phyloP scores from a whole-genome alignment of 2,888 invertebrate species.

The Standfussiana lucernea region DNA sequence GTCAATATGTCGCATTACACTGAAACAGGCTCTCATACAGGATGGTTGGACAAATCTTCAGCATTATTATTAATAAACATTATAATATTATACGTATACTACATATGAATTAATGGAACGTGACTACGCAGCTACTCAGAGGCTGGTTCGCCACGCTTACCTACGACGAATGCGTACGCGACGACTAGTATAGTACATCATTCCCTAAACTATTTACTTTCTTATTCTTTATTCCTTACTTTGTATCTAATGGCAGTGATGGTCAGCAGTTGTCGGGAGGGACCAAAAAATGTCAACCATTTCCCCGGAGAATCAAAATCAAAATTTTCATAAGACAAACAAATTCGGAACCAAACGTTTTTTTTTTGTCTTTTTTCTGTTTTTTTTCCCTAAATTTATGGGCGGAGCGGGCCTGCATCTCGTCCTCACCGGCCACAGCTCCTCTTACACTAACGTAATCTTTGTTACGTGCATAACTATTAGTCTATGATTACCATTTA shows the following conservation, averaged over 20 bases:
- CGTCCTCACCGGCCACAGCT: slow-evolving; percentile 54
- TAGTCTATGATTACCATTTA: slow-evolving; percentile 68
- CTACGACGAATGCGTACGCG: slow-evolving; percentile 52
- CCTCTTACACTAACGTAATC: slow-evolving; percentile 69
- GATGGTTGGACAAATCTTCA: slow-evolving; percentile 57
- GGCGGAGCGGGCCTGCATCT: slow-evolving; percentile 62
- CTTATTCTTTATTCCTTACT: slow-evolving; percentile 78
- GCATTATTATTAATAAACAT: slow-evolving; percentile 55
- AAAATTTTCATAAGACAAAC: slow-evolving; percentile 74
- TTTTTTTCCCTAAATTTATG: slow-evolving; percentile 66
- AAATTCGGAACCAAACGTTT: slow-evolving; percentile 73
- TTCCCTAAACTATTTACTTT: slow-evolving; percentile 74
- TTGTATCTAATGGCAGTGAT: slow-evolving; percentile 87
- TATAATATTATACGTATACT: slow-evolving; percentile 37
- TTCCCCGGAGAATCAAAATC: slow-evolving; percentile 79
- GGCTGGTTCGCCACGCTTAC: slow-evolving; percentile 34
- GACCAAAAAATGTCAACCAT: slow-evolving; percentile 77
- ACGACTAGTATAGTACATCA: slow-evolving; percentile 65
- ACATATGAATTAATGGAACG: slow-evolving; percentile 33
- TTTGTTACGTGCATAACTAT: slow-evolving; percentile 64
- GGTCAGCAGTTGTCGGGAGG: slow-evolving; percentile 86
- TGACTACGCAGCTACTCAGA: slow-evolving; percentile 45
- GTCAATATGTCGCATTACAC: slow-evolving; percentile 74
- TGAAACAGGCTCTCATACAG: slow-evolving; percentile 83
- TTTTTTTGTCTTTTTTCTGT: slow-evolving; percentile 65